Base-by-base conservation (phyloP, 2,113 vertebrate genomes). In the Mola mola region DNA sequence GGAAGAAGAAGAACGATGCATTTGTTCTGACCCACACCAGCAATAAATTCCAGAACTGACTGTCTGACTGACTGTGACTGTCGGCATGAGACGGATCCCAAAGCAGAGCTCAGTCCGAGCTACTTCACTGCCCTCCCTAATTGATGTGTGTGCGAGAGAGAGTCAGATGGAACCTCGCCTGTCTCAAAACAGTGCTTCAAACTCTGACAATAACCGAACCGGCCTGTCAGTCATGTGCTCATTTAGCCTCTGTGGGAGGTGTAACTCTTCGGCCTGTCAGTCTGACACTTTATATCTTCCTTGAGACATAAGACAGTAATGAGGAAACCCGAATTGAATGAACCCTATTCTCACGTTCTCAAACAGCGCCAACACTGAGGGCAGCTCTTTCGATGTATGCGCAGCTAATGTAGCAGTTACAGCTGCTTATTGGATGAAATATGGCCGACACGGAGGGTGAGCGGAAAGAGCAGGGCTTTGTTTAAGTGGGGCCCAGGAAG, bases 341-440 rank as follows among this genome's bases (percentile, higher is more conserved):
- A 21, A 11, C 57, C 33, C 19, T 28, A 41, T 20, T 10, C 50
- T 33, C 61, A 33, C 48, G 41, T 11, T 15, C 17, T 9, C 48
- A 19, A 51, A 55, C 40, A 24, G 8, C 22, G 38, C 33, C 33
- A 58, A 72, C 59, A 60, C 59, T 41, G 66, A 70, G 71, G 66
- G 66, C 63, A 66, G 64, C 59, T 66, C 36, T 63, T 69, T 67
- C 28, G 24, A 81, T 40, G 66, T 57, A 67, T 69, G 78, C 53
- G 13, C 82, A 87, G 82, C 74, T 89, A 89, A 88, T 89, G 86
- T 88, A 78, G 80, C 73, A 79, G 71, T 89, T 74, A 88, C 68
- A 85, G 80, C 74, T 59, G 82, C 81, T 87, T 88, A 88, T 70
- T 79, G 67, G 67, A 82, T 85, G 80, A 88, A 82, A 79, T 70